phyloP scores from a whole-genome alignment of 1,140 invertebrate genomes.

The Brachionus paranguensis region DNA sequence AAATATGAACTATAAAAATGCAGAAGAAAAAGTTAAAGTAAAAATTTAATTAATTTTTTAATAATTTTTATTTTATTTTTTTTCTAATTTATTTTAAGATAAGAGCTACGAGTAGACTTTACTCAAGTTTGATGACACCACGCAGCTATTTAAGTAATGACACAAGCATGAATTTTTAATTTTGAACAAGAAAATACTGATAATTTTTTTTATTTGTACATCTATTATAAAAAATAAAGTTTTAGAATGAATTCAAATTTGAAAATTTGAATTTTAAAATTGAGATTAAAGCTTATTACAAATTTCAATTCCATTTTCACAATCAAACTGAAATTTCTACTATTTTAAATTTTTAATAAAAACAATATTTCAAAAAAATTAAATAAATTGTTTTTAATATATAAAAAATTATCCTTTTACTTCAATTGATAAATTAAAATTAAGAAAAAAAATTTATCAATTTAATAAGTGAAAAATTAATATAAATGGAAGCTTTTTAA shows the following conservation, averaged over 20 bases:
- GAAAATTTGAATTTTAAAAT: background rate
- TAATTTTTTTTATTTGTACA: constrained; percentile 27
- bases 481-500: too few relatives aligned
- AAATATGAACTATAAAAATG: constrained; percentile 35
- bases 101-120: constrained; percentile 23
- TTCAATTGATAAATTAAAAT: too few relatives aligned
- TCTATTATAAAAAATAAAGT: background rate
- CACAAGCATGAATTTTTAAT: constrained; percentile 2
- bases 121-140: constrained; percentile 35
- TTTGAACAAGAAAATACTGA: background rate
- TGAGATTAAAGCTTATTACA: background rate
- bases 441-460: too few relatives aligned
- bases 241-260: too few relatives aligned
- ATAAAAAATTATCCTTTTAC: too few relatives aligned
- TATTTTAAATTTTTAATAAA: too few relatives aligned
- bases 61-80: background rate
- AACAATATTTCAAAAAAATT: too few relatives aligned
- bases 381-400: too few relatives aligned
- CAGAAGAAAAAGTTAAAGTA: constrained; percentile 19
- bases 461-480: too few relatives aligned
- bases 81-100: background rate
- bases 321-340: too few relatives aligned
- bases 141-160: constrained; percentile 34
- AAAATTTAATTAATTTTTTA: background rate
- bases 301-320: too few relatives aligned